phyloP scores from a whole-genome alignment of 2,113 vertebrate species.

The Cettia cetti region DNA sequence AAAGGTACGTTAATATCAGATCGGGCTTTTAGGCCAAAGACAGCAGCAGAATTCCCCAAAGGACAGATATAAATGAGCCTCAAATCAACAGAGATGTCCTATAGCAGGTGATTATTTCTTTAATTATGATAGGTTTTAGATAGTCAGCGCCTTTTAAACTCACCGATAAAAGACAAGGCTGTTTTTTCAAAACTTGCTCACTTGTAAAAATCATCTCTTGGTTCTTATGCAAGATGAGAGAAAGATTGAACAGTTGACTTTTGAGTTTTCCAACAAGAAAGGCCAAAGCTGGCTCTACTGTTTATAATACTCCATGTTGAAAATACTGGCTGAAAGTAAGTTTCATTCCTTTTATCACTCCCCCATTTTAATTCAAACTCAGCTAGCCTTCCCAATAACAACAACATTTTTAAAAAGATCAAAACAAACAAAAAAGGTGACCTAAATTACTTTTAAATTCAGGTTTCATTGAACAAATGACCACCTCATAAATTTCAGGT shows the following conservation, averaged over 20 bases:
- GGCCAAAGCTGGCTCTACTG: background rate
- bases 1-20: slow-evolving; percentile 15
- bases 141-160: slow-evolving; percentile 74
- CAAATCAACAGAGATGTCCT: slow-evolving; percentile 36
- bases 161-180: slow-evolving; percentile 83
- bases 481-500: background rate
- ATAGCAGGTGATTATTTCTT: slow-evolving; percentile 42
- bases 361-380: background rate
- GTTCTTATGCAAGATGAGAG: slow-evolving; percentile 84
- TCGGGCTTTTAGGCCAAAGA: slow-evolving; percentile 10
- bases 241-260: slow-evolving; percentile 74
- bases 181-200: slow-evolving; percentile 88
- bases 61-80: slow-evolving; percentile 17
- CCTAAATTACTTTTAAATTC: background rate
- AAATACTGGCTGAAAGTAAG: background rate
- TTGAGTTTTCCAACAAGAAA: slow-evolving; percentile 13
- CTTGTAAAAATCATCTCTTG: slow-evolving; percentile 90
- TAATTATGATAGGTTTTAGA: slow-evolving; percentile 11
- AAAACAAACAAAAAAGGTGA: background rate
- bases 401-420: background rate
- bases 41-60: slow-evolving; percentile 24
- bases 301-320: background rate
- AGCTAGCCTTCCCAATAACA: background rate
- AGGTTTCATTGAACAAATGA: background rate
- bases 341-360: background rate